phyloP scores from a whole-genome alignment of 2,113 vertebrate genomes.

The Actinemys pallida region DNA sequence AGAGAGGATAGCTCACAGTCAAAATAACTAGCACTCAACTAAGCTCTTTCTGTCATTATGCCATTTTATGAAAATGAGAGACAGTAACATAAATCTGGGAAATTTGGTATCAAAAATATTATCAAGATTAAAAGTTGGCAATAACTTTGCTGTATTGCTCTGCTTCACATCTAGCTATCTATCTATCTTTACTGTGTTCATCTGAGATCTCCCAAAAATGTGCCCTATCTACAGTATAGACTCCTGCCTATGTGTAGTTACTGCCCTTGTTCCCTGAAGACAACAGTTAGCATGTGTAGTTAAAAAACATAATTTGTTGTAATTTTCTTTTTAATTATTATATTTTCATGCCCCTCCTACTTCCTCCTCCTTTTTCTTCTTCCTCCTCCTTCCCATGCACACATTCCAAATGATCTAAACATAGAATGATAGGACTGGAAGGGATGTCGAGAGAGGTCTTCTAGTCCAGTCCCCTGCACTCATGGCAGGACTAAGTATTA shows the following conservation, averaged over 20 bases:
- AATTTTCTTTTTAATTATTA: not conserved
- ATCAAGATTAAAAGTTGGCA: constrained; percentile 46
- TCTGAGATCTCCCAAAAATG: constrained; percentile 61
- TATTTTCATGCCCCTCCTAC: not conserved
- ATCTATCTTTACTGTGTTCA: not conserved
- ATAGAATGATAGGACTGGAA: too few relatives aligned
- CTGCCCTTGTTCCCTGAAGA: not conserved
- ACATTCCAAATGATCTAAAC: not conserved
- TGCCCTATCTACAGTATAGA: constrained; percentile 28
- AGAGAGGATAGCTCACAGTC: constrained; percentile 32
- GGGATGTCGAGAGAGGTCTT: too few relatives aligned
- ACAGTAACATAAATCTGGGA: constrained; percentile 43
- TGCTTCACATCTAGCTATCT: not conserved
- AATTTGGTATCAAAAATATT: constrained; percentile 58
- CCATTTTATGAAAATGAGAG: constrained; percentile 49
- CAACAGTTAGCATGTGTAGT: not conserved
- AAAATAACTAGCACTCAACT: constrained; percentile 26
- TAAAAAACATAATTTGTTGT: not conserved
- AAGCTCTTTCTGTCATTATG: constrained; percentile 50
- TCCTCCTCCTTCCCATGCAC: not conserved
- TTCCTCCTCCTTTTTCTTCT: not conserved
- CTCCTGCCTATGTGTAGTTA: not conserved
- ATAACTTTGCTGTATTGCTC: constrained; percentile 64
- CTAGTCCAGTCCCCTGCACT: too few relatives aligned
- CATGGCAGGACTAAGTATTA: too few relatives aligned